Base-by-base conservation (phyloP, 2,113 vertebrate genomes). In the Apistogramma diplotaenia region DNA sequence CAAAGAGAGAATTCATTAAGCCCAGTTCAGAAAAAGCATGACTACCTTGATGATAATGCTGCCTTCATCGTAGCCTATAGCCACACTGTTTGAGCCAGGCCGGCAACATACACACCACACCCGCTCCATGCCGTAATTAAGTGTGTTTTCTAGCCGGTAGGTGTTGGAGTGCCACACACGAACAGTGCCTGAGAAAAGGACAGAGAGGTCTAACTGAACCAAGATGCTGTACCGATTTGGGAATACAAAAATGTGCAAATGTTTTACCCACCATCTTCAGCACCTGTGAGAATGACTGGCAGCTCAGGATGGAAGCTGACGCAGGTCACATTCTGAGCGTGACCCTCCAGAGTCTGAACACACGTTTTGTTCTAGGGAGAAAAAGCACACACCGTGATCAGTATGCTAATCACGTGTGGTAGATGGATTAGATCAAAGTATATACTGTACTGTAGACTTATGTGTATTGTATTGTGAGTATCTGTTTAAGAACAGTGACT, bases 131-230 rank as follows among this genome's bases (percentile, higher is more conserved):
- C 98, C 98, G 0, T 99, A 99, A 93, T 99, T 99, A 65, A 99
- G 91, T 0, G 98, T 99, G 86, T 97, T 99, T 85, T 99, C 98
- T 70, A 99, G 95, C 5, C 98, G 97, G 59, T 99, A 99, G 0
- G 98, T 99, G 88, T 97, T 99, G 0, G 98, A 99, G 88, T 99
- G 98, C 98, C 98, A 99, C 79, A 99, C 99, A 5, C 98, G 96
- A 54, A 99, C 98, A 4, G 40, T 43, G 13, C 18, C 37, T 11
- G 23, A 37, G 57, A 11, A 4, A 75, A 49, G 43, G 9, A 7
- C 5, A 74, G 9, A 33, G 1, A 61, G 12, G 35, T 61, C 33
- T 0, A 2, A 46, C 0, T 33, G 16, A 75, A 8, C 4, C 37
- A 40, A 8, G 40, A 4, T 3, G 15, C 27, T 4, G 19, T 3